Evolutionary conservation across 2,888 invertebrate species (phyloP), one percentile per base, ranked within the genome.

Genomic region (Pollenia griseotomentosa): DNA sequence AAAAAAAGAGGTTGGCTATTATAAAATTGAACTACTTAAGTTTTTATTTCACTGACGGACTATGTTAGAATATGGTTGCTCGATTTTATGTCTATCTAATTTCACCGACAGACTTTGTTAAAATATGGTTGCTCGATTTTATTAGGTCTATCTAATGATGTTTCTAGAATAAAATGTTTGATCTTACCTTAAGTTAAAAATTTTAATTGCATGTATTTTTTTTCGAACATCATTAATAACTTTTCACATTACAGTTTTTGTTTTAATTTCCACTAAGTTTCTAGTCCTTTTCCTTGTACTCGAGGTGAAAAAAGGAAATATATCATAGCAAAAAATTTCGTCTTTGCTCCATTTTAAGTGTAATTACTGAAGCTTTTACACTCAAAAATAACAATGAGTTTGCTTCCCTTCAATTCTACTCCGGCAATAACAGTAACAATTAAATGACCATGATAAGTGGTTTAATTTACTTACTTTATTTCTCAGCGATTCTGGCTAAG

Each of bases 401-500:
- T 79, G 61, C 68, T 16, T 70, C 61, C 33, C 55, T 23, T 78
- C 63, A 68, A 73, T 86, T 80, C 46, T 46, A 73, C 70, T 53
- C 61, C 61, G 63, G 80, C 81, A 87, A 75, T 86, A 87, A 82
- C 84, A 84, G 84, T 87, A 88, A 85, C 87, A 87, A 88, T 89
- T 89, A 90, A 91, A 91, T 91, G 92, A 91, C 91, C 91, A 90
- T 89, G 89, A 89, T 92, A 91, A 91, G 91, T 91, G 91, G 87
- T 84, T 87, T 84, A 84, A 87, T 78, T 84, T 84, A 87, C 78
- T 84, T 78, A 70, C 84, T 87, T 81, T 68, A 74, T 68, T 82
- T 78, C 74, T 81, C 68, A 53, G 78, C 78, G 78, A 42, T 63
- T 81, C 3, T 71, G 8, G 73, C 71, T 73, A 46, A 51, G 16